phyloP scores from a whole-genome alignment of 2,113 vertebrate species.

The Drymodes brunneopygia region DNA sequence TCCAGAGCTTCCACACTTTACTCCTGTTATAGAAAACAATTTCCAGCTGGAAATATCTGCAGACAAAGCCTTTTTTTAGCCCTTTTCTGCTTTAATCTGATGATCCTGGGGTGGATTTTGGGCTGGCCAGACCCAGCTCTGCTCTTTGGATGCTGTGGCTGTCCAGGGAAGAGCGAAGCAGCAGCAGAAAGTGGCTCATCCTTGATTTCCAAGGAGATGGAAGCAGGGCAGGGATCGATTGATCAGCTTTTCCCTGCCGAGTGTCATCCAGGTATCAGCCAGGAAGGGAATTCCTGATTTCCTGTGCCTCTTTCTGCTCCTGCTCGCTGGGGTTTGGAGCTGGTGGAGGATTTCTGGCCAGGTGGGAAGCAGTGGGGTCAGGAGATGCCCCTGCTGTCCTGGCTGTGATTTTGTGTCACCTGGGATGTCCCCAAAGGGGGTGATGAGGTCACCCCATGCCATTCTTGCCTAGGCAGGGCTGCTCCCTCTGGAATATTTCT shows the following conservation, averaged over 20 bases:
- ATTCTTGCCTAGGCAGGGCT: not conserved
- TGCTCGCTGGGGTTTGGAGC: not conserved
- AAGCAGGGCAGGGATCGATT: not conserved
- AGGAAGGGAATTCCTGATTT: not conserved
- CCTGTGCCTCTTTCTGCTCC: not conserved
- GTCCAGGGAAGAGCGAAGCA: not conserved
- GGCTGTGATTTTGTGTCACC: not conserved
- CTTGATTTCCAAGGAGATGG: not conserved
- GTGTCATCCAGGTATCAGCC: not conserved
- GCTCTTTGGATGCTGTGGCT: not conserved
- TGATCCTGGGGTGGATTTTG: not conserved
- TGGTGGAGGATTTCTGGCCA: not conserved
- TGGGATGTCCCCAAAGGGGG: not conserved
- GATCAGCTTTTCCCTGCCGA: not conserved
- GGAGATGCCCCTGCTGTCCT: not conserved
- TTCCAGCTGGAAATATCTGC: not conserved
- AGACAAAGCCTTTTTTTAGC: not conserved
- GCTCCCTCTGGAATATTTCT: not conserved
- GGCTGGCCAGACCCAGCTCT: not conserved
- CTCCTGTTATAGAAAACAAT: not conserved
- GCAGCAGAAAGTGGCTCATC: not conserved
- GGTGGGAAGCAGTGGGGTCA: not conserved
- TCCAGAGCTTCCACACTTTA: accelerated
- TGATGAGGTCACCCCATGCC: not conserved
- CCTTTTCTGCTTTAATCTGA: accelerated